These are phyloP conservation scores for Pagrus major DNA, from an alignment of 2,113 vertebrate species.

Conservation along the genomic window DNA sequence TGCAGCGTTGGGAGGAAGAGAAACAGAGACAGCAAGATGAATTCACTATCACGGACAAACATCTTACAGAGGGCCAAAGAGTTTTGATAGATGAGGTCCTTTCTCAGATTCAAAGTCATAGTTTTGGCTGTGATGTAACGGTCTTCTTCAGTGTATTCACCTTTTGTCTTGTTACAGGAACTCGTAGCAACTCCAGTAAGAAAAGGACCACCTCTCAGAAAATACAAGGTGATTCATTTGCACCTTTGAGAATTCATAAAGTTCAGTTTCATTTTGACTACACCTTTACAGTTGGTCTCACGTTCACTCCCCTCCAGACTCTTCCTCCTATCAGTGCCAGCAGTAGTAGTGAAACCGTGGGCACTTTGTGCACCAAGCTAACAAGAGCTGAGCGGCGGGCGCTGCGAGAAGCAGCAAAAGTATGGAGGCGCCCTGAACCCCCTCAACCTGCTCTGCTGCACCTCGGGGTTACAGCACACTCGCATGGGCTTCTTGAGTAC, in stretches of 20 bases:
- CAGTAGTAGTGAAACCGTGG: neutral
- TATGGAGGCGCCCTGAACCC: conserved; percentile 79
- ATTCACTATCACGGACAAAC: conserved; percentile 88
- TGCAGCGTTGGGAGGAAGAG: conserved; percentile 85
- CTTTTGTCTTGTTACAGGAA: conserved; percentile 50
- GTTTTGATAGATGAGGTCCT: conserved; percentile 42
- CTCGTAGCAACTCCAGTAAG: conserved; percentile 19
- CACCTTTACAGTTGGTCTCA: neutral
- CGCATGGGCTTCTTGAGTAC: conserved; percentile 84
- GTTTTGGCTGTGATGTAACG: neutral
- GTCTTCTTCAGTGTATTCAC: neutral
- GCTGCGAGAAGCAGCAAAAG: conserved; percentile 42
- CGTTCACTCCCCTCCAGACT: conserved; percentile 78
- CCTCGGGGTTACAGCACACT: conserved; percentile 87
- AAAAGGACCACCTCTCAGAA: conserved; percentile 47
- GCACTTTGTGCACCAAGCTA: conserved; percentile 30
- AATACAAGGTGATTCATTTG: conserved; percentile 71
- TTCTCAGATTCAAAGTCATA: neutral
- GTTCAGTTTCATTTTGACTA: neutral
- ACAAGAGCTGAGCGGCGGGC: conserved; percentile 64
- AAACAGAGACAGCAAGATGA: conserved; percentile 82
- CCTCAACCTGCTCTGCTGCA: conserved; percentile 85
- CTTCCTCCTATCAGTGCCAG: conserved; percentile 84
- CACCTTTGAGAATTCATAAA: neutral
- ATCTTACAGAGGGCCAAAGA: neutral